Percentiles rank a stretch among this genome's conserved stretches.
Conservation (phyloP, 1,140 invertebrate species). For the Caerostris darwini region DNA sequence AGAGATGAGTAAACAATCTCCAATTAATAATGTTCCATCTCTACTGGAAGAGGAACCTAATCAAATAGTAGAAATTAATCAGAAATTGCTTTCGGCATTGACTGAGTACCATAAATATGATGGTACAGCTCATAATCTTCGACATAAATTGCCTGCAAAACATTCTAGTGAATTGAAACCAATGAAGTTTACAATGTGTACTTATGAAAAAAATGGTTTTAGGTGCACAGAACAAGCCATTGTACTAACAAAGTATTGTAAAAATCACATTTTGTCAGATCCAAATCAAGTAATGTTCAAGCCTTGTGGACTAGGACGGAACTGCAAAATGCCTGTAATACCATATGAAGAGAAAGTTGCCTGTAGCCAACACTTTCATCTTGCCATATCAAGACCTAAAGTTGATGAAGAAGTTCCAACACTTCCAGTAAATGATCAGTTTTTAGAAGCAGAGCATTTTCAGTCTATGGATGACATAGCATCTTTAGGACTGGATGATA, state of each 20-base stretch:
- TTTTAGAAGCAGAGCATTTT: slow-evolving; percentile 78
- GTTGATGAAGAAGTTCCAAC: slow-evolving; percentile 43
- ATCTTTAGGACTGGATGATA: slow-evolving; percentile 78
- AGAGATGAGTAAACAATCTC: not conserved
- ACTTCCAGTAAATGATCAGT: not conserved
- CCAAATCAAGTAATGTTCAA: slow-evolving; percentile 88
- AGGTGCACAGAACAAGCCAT: slow-evolving; percentile 46
- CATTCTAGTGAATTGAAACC: not conserved
- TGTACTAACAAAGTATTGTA: slow-evolving; percentile 58
- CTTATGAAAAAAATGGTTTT: slow-evolving; percentile 46
- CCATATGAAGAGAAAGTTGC: slow-evolving; percentile 75
- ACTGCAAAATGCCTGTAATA: slow-evolving; percentile 79
- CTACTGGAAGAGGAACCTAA: not conserved
- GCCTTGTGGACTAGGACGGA: slow-evolving; percentile 83
- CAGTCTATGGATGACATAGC: slow-evolving; percentile 80
- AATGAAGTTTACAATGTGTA: slow-evolving; percentile 77
- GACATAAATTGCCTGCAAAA: not conserved
- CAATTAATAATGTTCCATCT: not conserved
- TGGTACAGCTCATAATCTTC: not conserved
- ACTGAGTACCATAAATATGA: slow-evolving; percentile 22
- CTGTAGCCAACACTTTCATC: slow-evolving; percentile 78
- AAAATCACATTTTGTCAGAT: slow-evolving; percentile 83
- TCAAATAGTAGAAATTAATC: not conserved
- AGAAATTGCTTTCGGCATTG: not conserved
- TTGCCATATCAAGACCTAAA: not conserved